phyloP scores from a whole-genome alignment of 2,113 vertebrate species.

The Fulica atra region DNA sequence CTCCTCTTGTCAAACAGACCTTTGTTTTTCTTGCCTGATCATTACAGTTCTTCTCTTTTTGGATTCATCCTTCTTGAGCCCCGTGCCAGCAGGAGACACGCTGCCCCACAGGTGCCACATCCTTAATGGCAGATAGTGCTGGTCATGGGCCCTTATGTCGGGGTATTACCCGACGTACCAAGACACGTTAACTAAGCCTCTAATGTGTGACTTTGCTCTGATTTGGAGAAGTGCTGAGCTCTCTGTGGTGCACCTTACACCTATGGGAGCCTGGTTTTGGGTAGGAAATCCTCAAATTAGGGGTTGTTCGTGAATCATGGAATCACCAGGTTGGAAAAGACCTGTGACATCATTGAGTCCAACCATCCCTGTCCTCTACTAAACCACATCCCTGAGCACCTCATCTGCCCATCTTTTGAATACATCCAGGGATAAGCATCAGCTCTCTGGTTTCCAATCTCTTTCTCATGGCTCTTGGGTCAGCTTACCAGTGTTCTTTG shows the following conservation, averaged over 20 bases:
- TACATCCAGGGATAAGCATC: background rate
- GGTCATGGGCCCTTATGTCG: no score
- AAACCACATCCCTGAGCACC: no score
- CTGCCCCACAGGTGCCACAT: no score
- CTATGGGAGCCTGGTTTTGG: background rate
- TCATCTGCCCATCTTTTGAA: no score
- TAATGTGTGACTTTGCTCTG: rapidly evolving
- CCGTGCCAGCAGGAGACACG: rapidly evolving
- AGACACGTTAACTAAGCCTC: background rate
- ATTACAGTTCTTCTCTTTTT: background rate
- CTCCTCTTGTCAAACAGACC: background rate
- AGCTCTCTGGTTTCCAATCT: background rate
- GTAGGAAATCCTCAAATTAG: rapidly evolving
- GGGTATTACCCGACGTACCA: background rate
- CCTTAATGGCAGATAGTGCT: background rate
- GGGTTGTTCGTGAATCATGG: background rate
- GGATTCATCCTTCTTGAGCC: background rate
- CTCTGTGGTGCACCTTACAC: background rate
- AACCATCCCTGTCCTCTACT: no score
- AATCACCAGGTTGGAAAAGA: no score
- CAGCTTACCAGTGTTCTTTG: background rate
- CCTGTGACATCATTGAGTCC: no score
- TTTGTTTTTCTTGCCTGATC: background rate
- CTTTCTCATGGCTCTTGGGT: background rate
- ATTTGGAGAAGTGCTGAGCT: background rate